Conservation (phyloP, 1,140 invertebrate species). For the Pectinophora gossypiella region DNA sequence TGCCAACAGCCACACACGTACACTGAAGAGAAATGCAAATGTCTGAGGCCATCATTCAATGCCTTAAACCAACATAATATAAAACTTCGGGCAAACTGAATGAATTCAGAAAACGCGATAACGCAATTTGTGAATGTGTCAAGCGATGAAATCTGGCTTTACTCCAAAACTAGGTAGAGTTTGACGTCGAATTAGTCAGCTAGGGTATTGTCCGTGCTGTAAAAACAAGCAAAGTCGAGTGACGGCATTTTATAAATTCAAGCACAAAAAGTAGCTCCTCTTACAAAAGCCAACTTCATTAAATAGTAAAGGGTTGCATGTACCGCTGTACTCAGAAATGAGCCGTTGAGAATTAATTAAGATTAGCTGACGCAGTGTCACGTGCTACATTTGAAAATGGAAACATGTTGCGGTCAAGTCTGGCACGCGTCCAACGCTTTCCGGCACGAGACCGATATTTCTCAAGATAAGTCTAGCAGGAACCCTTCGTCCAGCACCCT, state of each 20-base stretch:
- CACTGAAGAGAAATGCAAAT: neutral
- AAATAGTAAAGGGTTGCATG: no score
- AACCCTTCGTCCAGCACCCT: neutral
- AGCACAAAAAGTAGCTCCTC: no score
- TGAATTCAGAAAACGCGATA: neutral
- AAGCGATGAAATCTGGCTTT: neutral
- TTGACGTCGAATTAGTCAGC: neutral
- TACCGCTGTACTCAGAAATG: no score
- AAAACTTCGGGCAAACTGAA: neutral
- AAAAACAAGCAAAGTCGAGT: no score
- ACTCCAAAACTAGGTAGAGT: neutral
- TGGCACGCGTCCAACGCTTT: slow-evolving; percentile 54
- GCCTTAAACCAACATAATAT: no score
- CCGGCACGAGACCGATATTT: slow-evolving; percentile 49
- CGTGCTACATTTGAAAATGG: neutral
- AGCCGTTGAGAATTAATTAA: no score
- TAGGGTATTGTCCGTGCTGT: neutral
- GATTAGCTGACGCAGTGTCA: neutral
- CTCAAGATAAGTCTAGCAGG: slow-evolving; percentile 44
- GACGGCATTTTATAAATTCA: no score
- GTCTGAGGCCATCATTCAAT: no score
- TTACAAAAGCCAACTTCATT: no score
- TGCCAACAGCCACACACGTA: neutral
- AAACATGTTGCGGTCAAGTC: neutral
- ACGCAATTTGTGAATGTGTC: neutral